Evolutionary conservation across 53 echinoderm and acorn worm genomes (phyloP), one percentile per base, ranked within the genome.

Genomic region (Henricia sp.): DNA sequence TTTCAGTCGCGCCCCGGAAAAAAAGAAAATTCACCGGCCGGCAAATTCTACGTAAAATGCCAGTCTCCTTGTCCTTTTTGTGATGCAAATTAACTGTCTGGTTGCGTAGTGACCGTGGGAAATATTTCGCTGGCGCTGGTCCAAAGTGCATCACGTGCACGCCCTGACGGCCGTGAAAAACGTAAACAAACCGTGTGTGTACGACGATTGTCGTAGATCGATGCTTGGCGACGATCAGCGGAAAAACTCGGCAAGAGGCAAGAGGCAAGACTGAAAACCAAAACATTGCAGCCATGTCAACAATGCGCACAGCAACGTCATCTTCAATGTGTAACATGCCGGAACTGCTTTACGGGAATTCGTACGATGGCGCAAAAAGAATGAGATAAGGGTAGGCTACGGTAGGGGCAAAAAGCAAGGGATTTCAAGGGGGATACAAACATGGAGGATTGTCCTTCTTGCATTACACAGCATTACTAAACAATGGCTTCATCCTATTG

Each of bases 181-280:
- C 43, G 77, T 77, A 62, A 77, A 77, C 77, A 77, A 60, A 77
- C 60, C 28, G 32, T 34, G 32, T 77, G 62, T 44, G 72, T 57
- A 37, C 48, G 41, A 41, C 62, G 80, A 48, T 62, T 80, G 64
- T 64, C 63, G 80, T 80, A 46, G 80, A 63, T 50, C 78, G 64
- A 64, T 80, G 80, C 80, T 36, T 19, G 63, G 80, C 26, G 80
- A 80, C 65, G 71, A n/a, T n/a, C n/a, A n/a, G 80, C 80, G 30
- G 63, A 64, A 57, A 63, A 80, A 63, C 57, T n/a, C n/a, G n/a
- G n/a, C n/a, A n/a, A n/a, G n/a, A n/a, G n/a, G n/a, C n/a, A n/a
- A n/a, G n/a, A 1, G 11, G 23, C 6, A 13, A 24, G 42, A 23
- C 16, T 74, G 43, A 36, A 30, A 59, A 80, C 48, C 65, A 50